phyloP scores from a whole-genome alignment of 1,140 invertebrate species.

The Drosophila hydei region DNA sequence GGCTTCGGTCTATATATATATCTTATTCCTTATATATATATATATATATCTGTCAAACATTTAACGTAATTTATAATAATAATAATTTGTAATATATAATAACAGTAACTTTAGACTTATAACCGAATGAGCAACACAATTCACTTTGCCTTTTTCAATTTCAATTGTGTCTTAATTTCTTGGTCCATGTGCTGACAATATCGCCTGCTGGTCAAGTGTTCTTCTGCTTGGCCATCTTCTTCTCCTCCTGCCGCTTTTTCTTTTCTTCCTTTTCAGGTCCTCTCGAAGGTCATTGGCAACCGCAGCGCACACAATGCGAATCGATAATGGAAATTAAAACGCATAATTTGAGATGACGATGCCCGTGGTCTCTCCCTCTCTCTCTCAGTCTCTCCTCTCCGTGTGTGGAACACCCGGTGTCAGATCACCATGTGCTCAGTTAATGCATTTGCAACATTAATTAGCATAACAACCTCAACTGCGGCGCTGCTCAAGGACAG shows the following conservation, averaged over 20 bases:
- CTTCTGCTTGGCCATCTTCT: neutral
- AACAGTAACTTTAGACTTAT: no score
- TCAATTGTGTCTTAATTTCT: neutral
- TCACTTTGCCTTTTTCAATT: neutral
- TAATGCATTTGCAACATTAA: slow-evolving; percentile 64
- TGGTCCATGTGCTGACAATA: slow-evolving; percentile 25
- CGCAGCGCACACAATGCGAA: slow-evolving; percentile 21
- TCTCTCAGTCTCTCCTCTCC: neutral
- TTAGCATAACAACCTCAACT: slow-evolving; percentile 85
- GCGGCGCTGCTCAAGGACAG: slow-evolving; percentile 27
- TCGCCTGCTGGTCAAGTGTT: slow-evolving; percentile 11
- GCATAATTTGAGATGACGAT: slow-evolving; percentile 50
- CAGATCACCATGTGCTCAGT: slow-evolving; percentile 46
- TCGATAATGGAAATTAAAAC: slow-evolving; percentile 52
- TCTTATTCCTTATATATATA: no score
- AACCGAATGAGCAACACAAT: no score
- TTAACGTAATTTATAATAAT: no score
- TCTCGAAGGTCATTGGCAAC: slow-evolving; percentile 33
- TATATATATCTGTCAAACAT: no score
- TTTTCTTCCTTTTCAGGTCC: neutral
- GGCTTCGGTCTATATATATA: no score
- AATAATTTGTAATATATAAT: no score
- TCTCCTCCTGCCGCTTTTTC: neutral
- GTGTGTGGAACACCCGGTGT: slow-evolving; percentile 3
- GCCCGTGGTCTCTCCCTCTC: neutral